These are phyloP conservation scores for Bombus soroeensis DNA, from an alignment of 1,140 invertebrate genomes.

Conservation along the genomic window DNA sequence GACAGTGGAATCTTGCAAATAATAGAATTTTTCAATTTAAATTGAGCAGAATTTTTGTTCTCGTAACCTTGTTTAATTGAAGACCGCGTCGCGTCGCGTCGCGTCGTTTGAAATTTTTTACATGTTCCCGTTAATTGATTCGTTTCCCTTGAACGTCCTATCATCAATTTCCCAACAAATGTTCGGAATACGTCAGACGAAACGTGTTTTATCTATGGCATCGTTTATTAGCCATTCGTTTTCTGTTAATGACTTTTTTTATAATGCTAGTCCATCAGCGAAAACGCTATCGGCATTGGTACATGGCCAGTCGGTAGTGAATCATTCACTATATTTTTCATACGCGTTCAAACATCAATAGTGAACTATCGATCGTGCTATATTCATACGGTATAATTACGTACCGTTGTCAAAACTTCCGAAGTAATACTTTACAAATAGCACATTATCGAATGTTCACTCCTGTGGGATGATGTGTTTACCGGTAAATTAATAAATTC, in stretches of 20 bases:
- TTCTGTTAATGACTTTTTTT: neutral
- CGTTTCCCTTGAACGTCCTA: neutral
- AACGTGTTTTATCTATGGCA: neutral
- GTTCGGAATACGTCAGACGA: neutral
- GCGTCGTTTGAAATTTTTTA: neutral
- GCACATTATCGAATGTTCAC: neutral
- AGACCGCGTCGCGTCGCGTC: neutral
- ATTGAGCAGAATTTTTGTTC: too few species aligned
- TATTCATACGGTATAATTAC: neutral
- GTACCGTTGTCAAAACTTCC: neutral
- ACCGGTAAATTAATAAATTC: neutral
- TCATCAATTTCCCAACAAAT: neutral
- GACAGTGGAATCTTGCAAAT: too few species aligned
- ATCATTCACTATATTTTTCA: neutral
- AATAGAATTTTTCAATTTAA: neutral
- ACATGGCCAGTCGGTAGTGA: neutral
- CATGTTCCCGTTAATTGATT: conserved; percentile 5
- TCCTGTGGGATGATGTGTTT: neutral
- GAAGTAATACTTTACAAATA: neutral
- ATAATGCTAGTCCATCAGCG: neutral
- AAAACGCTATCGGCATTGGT: neutral
- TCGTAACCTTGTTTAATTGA: neutral
- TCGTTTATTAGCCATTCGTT: neutral
- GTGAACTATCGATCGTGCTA: neutral
- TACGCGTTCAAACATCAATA: neutral